phyloP scores from a whole-genome alignment of 2,113 vertebrate genomes.

The Aphelocoma coerulescens region DNA sequence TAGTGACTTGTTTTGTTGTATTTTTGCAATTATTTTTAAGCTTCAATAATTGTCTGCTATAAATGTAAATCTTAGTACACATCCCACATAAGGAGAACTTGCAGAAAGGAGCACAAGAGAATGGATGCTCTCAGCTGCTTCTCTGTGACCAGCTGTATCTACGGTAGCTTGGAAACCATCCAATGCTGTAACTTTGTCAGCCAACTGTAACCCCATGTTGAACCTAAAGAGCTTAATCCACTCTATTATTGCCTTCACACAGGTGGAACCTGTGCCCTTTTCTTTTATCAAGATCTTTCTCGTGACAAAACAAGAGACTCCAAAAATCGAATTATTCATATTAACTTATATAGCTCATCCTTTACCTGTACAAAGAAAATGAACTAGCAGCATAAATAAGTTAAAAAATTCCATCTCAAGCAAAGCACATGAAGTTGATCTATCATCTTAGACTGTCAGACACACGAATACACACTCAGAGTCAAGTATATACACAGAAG shows the following conservation, averaged over 20 bases:
- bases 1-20: not conserved
- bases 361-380: not conserved
- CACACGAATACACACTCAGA: not conserved
- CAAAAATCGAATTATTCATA: conserved; percentile 19
- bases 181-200: conserved; percentile 65
- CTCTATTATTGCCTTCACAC: conserved; percentile 66
- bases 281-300: conserved; percentile 57
- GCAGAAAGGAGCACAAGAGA: conserved; percentile 13
- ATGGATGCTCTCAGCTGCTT: conserved; percentile 65
- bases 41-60: not conserved
- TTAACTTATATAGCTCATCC: not conserved
- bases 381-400: not conserved
- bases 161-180: conserved; percentile 72
- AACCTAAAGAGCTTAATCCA: conserved; percentile 65
- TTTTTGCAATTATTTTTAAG: not conserved
- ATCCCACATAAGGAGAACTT: not conserved
- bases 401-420: not conserved
- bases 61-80: not conserved
- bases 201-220: conserved; percentile 49
- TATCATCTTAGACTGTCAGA: conserved; percentile 34
- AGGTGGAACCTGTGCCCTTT: conserved; percentile 70
- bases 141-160: conserved; percentile 64
- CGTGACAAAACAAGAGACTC: conserved; percentile 46
- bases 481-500: not conserved
- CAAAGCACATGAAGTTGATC: conserved; percentile 10